Conservation (phyloP, 53 echinoderm and acorn worm genomes). For the Holothuria scabra region DNA sequence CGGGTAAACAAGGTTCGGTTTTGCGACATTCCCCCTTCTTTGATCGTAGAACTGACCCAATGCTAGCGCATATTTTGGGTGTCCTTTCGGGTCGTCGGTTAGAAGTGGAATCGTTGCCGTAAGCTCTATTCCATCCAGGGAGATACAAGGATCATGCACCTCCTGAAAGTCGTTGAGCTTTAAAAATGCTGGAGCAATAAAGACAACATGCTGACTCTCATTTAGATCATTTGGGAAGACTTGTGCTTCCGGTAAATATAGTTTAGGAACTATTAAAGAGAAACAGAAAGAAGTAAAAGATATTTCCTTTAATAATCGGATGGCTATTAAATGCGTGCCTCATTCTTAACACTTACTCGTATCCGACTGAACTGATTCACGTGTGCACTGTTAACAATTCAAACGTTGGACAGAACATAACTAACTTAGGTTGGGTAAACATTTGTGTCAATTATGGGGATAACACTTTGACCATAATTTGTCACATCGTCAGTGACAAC, state of each 20-base stretch:
- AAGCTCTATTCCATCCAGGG: background rate
- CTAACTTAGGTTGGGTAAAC: too few relatives aligned
- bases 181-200: background rate
- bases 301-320: too few relatives aligned
- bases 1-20: constrained; percentile 12
- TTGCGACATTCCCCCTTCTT: background rate
- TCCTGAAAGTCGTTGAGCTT: constrained; percentile 5
- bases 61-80: constrained; percentile 7
- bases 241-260: background rate
- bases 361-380: too few relatives aligned
- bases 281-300: background rate
- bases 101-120: constrained; percentile 4
- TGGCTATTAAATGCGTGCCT: too few relatives aligned
- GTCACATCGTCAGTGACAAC: too few relatives aligned
- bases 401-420: too few relatives aligned
- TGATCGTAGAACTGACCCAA: constrained; percentile 3
- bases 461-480: too few relatives aligned
- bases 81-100: constrained; percentile 11
- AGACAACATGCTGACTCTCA: constrained; percentile 1
- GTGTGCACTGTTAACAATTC: too few relatives aligned
- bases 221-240: background rate
- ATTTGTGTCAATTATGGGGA: too few relatives aligned
- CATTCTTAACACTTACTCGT: too few relatives aligned
- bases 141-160: background rate
- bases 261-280: background rate